Evolutionary conservation across 2,113 vertebrate species (phyloP).

Genomic region (Lepisosteus oculatus): DNA sequence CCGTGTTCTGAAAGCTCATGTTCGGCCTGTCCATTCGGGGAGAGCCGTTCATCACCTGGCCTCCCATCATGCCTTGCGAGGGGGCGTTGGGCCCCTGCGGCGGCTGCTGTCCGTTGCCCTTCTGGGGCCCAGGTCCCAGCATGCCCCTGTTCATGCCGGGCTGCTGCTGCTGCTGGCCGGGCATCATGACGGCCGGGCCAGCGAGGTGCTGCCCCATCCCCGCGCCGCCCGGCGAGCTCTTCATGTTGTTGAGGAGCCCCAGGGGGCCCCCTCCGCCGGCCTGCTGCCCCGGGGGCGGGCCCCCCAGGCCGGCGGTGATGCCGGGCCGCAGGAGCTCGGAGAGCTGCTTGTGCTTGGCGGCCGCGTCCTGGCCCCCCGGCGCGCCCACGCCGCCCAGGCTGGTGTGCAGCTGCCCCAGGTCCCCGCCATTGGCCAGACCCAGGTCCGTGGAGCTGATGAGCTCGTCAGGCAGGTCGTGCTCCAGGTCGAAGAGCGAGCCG

Average conservation of each 20-base stretch:
- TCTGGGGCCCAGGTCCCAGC: slow-evolving; percentile 53
- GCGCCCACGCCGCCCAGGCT: slow-evolving; percentile 72
- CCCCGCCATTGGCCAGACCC: slow-evolving; percentile 85
- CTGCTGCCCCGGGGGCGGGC: slow-evolving; percentile 76
- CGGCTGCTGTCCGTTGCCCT: slow-evolving; percentile 51
- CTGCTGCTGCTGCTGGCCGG: slow-evolving; percentile 59
- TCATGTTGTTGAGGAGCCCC: slow-evolving; percentile 55
- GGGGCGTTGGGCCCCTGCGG: slow-evolving; percentile 37
- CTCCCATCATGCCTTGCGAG: slow-evolving; percentile 64
- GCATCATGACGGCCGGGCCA: slow-evolving; percentile 75
- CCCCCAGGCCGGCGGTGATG: slow-evolving; percentile 73
- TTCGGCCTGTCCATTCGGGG: slow-evolving; percentile 75
- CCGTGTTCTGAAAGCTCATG: slow-evolving; percentile 79
- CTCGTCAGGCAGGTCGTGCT: slow-evolving; percentile 96
- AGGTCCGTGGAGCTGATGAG: slow-evolving; percentile 91
- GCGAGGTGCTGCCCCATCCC: slow-evolving; percentile 61
- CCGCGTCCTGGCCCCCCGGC: slow-evolving; percentile 79
- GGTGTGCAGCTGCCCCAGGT: slow-evolving; percentile 84
- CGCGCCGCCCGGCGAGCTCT: slow-evolving; percentile 44
- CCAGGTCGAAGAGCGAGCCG: slow-evolving; percentile 91
- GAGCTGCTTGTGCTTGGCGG: slow-evolving; percentile 95
- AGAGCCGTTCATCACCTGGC: slow-evolving; percentile 90
- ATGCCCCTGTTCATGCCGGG: slow-evolving; percentile 57
- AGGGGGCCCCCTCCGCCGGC: slow-evolving; percentile 47
- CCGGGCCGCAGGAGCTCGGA: slow-evolving; percentile 87